phyloP scores from a whole-genome alignment of 2,797 vertebrate genomes.

The Chaetophractus vellerosus region DNA sequence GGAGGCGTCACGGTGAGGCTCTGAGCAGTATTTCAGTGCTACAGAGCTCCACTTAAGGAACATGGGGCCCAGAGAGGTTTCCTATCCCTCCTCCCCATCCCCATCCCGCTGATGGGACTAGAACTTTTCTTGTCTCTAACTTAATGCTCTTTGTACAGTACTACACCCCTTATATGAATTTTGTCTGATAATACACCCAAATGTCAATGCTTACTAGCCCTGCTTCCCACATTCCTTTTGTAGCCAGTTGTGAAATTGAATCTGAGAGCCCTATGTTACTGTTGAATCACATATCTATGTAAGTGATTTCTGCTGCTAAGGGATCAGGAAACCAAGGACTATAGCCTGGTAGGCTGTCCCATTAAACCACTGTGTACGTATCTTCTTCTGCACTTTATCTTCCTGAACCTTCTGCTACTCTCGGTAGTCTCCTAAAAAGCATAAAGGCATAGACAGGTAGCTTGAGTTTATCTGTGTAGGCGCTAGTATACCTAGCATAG shows the following conservation, averaged over 20 bases:
- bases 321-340: neutral
- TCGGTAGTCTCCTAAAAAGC: neutral
- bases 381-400: neutral
- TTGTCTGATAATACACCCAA: neutral
- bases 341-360: neutral
- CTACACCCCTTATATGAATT: neutral
- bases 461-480: neutral
- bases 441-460: neutral
- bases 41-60: neutral
- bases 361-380: neutral
- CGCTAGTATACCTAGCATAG: neutral
- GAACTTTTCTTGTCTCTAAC: no score
- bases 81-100: neutral
- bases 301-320: neutral
- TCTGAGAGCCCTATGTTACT: neutral
- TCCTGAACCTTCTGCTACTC: neutral
- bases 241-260: constrained; percentile 7
- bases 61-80: neutral
- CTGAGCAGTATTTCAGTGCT: neutral
- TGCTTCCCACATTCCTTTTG: constrained; percentile 26
- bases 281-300: neutral
- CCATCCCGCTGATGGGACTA: neutral
- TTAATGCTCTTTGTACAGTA: neutral
- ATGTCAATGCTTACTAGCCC: neutral
- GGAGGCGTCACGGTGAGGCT: neutral